Evolutionary conservation across 2,113 vertebrate species (phyloP).

Genomic region (Balaeniceps rex): DNA sequence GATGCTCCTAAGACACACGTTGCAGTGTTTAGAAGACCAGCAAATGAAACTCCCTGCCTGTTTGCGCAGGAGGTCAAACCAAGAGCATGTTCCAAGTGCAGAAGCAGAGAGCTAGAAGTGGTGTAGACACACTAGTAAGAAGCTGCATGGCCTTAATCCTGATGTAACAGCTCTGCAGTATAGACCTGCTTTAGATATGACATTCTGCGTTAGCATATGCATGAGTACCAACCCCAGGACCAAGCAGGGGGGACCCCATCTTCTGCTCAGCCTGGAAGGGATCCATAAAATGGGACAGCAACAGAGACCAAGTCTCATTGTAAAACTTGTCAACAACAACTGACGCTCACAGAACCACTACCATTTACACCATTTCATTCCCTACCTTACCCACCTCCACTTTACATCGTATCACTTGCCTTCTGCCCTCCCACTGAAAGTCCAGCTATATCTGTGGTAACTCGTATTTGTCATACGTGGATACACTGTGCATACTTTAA

Average conservation of each 20-base stretch:
- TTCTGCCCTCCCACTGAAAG: background rate
- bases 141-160: background rate
- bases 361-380: background rate
- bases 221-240: background rate
- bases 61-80: background rate
- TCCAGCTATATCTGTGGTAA: background rate
- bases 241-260: background rate
- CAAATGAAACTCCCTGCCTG: background rate
- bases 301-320: background rate
- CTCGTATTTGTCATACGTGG: fast-evolving
- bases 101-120: background rate
- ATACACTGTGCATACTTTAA: background rate
- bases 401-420: background rate
- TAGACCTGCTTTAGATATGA: background rate
- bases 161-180: background rate
- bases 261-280: background rate
- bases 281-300: background rate
- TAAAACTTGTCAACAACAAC: background rate
- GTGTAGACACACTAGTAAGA: background rate
- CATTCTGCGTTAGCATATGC: background rate
- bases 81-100: background rate
- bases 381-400: background rate
- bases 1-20: background rate
- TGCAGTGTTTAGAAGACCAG: background rate
- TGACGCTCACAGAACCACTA: background rate